Percentiles rank a stretch among this genome's conserved stretches.
These are phyloP conservation scores for Rhinichthys osculus DNA, from an alignment of 2,797 vertebrate species.

Conservation along the genomic window DNA sequence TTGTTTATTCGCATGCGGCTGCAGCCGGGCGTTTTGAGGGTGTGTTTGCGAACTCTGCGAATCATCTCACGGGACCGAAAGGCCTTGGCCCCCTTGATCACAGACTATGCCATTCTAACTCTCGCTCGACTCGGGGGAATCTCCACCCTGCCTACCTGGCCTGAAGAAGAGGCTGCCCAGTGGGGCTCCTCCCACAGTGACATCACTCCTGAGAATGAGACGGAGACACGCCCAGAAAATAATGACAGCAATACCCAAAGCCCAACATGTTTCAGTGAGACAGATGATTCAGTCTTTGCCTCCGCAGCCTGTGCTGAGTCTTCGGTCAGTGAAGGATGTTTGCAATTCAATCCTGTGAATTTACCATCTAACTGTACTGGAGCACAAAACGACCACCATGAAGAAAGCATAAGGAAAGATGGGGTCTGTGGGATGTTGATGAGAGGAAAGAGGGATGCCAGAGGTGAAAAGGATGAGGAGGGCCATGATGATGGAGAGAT, in stretches of 20 bases:
- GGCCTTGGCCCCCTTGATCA: conserved; percentile 77
- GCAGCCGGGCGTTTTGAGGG: conserved; percentile 69
- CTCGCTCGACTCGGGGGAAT: conserved; percentile 66
- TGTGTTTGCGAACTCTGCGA: conserved; percentile 74
- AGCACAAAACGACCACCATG: conserved; percentile 33
- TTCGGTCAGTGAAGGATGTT: conserved; percentile 11
- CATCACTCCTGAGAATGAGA: not conserved
- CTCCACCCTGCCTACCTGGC: conserved; percentile 15
- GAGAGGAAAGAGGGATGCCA: conserved; percentile 59
- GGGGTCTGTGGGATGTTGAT: conserved; percentile 38
- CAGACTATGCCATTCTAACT: conserved; percentile 68
- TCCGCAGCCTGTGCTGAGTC: not conserved
- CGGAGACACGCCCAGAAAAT: not conserved
- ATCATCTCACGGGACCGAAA: conserved; percentile 82
- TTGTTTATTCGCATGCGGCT: conserved; percentile 71
- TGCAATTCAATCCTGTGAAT: conserved; percentile 8
- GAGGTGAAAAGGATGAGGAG: conserved; percentile 61
- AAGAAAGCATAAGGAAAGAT: conserved; percentile 37
- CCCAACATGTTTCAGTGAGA: not conserved
- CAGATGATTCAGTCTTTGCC: not conserved
- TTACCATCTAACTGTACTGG: not conserved
- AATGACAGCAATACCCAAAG: not conserved
- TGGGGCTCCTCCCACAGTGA: conserved; percentile 5
- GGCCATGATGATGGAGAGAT: conserved; percentile 64
- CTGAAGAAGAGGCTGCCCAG: conserved; percentile 58